Conservation (phyloP, 2,113 vertebrate species). For the Dissostichus mawsoni region DNA sequence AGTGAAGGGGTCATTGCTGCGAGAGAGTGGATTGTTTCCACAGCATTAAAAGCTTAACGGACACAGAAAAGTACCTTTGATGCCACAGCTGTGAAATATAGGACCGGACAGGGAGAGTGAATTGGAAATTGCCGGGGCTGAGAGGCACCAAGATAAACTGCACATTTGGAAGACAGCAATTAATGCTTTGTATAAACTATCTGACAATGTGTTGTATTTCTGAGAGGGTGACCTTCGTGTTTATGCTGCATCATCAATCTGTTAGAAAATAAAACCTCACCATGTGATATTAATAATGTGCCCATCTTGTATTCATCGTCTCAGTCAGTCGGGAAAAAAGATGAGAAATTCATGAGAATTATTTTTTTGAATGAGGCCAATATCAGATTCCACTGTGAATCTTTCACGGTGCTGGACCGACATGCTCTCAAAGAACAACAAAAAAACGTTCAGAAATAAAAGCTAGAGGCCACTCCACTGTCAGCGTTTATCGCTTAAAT, state of each 20-base stretch:
- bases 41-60: slow-evolving; percentile 71
- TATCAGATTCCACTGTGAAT: too few relatives aligned
- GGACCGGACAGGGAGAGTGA: slow-evolving; percentile 23
- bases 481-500: too few relatives aligned
- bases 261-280: neutral
- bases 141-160: slow-evolving; percentile 7
- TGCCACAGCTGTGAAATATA: slow-evolving; percentile 50
- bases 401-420: too few relatives aligned
- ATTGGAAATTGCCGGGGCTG: slow-evolving; percentile 25
- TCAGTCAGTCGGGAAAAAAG: neutral
- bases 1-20: slow-evolving; percentile 51
- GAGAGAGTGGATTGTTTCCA: slow-evolving; percentile 62
- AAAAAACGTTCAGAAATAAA: too few relatives aligned
- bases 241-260: neutral
- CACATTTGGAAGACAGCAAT: slow-evolving; percentile 19
- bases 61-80: slow-evolving; percentile 61
- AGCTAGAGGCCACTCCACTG: too few relatives aligned
- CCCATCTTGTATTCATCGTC: slow-evolving; percentile 6
- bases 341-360: slow-evolving; percentile 1
- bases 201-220: slow-evolving; percentile 21
- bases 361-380: too few relatives aligned
- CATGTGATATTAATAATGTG: slow-evolving; percentile 10
- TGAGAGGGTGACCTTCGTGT: slow-evolving; percentile 12
- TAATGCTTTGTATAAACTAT: slow-evolving; percentile 29
- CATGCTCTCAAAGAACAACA: too few relatives aligned